Evolutionary conservation across 2,888 invertebrate species (phyloP), one percentile per base, ranked within the genome.

Genomic region (Tipula lateralis): DNA sequence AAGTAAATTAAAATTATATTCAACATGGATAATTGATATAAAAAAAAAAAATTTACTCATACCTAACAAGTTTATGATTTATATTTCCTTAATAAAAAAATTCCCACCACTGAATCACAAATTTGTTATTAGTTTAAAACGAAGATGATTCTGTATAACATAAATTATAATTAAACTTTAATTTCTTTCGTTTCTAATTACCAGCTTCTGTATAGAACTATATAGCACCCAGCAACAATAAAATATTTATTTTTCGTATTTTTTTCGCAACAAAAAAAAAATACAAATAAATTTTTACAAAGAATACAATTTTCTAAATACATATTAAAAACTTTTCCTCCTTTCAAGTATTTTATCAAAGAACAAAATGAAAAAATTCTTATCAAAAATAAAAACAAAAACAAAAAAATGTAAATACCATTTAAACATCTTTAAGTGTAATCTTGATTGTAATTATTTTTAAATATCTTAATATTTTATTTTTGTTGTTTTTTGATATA

Each of bases 401-500:
- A 44, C 19, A 24, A 66, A 24, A 24, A 66, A 66, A 66, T 24
- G 66, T 66, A 66, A 66, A 66, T 66, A 66, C 66, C 66, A 66
- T 66, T 66, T 66, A 66, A 66, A 66, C 66, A 66, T 66, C 66
- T 66, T 66, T 66, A 66, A 66, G 66, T 66, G 66, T 66, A 66
- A 66, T 66, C 66, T 66, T 24, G 66, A 66, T 66, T 66, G 66
- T 66, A 66, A 66, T 66, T 66, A 66, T 66, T 66, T 66, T 24
- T 66, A 66, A 66, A 66, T 66, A 66, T 66, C 66, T 66, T 66
- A 66, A 66, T 66, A 66, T 66, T 66, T 4, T 44, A 1, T 39
- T 39, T 50, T 50, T 50, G 16, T 66, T 66, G 24, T 66, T 66
- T 66, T 66, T 66, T 66, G 24, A 19, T 66, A 66, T 50, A 50